Evolutionary conservation across 2,888 invertebrate genomes (phyloP).

Genomic region (Timema cristinae): DNA sequence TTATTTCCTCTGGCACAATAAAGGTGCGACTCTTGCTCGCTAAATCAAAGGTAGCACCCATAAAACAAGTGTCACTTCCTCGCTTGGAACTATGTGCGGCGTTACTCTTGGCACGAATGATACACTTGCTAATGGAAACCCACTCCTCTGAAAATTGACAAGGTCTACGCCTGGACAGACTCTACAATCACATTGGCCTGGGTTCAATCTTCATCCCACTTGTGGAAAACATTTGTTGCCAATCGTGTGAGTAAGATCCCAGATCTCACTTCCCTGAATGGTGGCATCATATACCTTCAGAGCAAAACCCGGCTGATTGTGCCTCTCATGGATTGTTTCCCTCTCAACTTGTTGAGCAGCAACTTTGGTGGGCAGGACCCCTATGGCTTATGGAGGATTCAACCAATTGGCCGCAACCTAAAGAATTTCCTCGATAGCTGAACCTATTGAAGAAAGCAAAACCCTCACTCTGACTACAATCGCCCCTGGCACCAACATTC

Average conservation of each 20-base stretch:
- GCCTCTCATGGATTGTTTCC: slow-evolving; percentile 31
- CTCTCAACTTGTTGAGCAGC: slow-evolving; percentile 15
- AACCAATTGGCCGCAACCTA: no score
- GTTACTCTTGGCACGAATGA: background rate
- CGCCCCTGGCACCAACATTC: no score
- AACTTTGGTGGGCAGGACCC: slow-evolving; percentile 29
- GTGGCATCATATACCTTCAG: slow-evolving; percentile 22
- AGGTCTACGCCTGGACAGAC: background rate
- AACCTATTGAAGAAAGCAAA: no score
- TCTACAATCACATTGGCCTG: slow-evolving; percentile 10
- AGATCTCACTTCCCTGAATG: background rate
- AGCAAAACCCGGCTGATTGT: slow-evolving; percentile 38
- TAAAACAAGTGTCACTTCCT: background rate
- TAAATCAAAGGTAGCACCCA: slow-evolving; percentile 16
- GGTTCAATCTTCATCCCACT: background rate
- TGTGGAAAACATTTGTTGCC: slow-evolving; percentile 8
- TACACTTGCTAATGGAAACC: background rate
- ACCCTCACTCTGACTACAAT: no score
- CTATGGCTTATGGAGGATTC: no score
- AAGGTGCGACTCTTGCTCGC: no score
- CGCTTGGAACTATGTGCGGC: slow-evolving; percentile 8
- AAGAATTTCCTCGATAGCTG: no score
- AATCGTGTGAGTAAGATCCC: slow-evolving; percentile 9
- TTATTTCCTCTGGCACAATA: no score
- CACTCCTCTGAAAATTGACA: background rate